phyloP scores from a whole-genome alignment of 2,797 vertebrate species.

The Cyprinodon diabolis region DNA sequence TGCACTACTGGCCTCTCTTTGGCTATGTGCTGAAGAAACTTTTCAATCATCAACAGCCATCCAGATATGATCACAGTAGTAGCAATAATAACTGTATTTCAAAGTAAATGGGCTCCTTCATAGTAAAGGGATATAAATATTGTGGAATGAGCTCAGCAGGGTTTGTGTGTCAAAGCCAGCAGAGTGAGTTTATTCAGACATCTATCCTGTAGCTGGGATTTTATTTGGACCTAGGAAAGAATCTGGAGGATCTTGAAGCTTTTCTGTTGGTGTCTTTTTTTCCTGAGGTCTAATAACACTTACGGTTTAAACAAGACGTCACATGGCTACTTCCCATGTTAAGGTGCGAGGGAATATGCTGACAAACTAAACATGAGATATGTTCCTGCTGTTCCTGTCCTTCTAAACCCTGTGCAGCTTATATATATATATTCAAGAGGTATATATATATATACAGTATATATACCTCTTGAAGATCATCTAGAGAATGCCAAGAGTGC shows the following conservation, averaged over 20 bases:
- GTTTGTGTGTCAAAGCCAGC: neutral
- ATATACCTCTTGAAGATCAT: too few species aligned
- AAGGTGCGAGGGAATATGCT: neutral
- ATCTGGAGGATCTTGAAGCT: neutral
- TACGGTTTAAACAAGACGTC: neutral
- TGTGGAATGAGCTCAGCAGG: neutral
- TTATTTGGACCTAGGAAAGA: neutral
- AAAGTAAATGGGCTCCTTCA: neutral
- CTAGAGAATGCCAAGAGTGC: too few species aligned
- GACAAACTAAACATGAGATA: neutral
- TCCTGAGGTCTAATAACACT: neutral
- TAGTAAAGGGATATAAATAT: constrained; percentile 8
- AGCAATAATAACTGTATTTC: neutral
- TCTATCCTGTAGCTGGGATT: neutral
- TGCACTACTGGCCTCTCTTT: neutral
- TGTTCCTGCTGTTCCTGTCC: neutral
- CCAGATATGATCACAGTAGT: neutral
- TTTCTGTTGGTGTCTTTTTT: neutral
- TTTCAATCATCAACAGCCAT: neutral
- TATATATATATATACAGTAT: too few species aligned
- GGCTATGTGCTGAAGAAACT: neutral
- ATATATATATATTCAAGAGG: too few species aligned
- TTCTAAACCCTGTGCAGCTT: neutral
- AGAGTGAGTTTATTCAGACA: neutral
- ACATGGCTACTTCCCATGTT: neutral